phyloP scores from a whole-genome alignment of 2,113 vertebrate species.

The Athene cunicularia region DNA sequence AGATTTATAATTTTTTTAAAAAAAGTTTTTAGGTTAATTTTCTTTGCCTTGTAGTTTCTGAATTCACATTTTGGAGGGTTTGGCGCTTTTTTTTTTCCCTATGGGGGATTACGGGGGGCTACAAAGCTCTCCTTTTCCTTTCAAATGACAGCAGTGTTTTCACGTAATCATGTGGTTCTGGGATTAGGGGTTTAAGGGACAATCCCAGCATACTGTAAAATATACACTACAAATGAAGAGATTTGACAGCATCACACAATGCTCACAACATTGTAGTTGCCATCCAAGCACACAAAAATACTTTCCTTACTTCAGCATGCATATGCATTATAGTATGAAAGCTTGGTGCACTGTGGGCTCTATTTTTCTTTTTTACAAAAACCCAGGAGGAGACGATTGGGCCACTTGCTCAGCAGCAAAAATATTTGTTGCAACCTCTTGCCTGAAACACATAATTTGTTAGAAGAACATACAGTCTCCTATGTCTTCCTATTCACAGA shows the following conservation, averaged over 20 bases:
- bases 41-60: not conserved
- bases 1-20: not conserved
- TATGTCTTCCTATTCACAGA: not conserved
- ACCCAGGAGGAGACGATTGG: not conserved
- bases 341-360: not conserved
- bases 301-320: not conserved
- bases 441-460: constrained; percentile 16
- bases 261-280: not conserved
- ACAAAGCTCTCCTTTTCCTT: not conserved
- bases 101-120: not conserved
- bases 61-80: not conserved
- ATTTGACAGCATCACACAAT: not conserved
- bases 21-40: not conserved
- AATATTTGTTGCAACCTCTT: constrained; percentile 12
- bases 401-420: not conserved
- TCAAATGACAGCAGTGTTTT: not conserved
- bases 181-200: not conserved
- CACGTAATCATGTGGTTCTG: not conserved
- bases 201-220: not conserved
- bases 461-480: not conserved
- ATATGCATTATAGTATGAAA: not conserved
- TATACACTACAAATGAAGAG: not conserved
- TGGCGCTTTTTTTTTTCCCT: not conserved
- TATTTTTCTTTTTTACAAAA: not conserved
- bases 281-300: not conserved